Base-by-base conservation (phyloP, 35 echinoderm and acorn worm genomes). In the Acanthaster planci region DNA sequence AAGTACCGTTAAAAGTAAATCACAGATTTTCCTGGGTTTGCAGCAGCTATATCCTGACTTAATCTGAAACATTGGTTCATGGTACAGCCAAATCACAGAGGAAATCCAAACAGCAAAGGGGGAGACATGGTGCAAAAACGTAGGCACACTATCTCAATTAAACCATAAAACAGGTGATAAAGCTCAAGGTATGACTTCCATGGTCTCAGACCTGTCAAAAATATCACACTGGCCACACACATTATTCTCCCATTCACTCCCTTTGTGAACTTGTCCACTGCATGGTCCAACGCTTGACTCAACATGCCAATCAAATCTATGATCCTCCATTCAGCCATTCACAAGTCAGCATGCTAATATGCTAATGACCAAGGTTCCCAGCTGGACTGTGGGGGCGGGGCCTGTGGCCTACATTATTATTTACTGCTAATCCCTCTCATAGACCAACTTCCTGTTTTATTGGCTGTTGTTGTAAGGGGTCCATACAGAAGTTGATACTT, bases 161-260 rank as follows among this genome's bases (percentile, higher is more conserved):
- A 47, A 34, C 64, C 29, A 72, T 72, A 72, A 72, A 72, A 72
- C 64, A 72, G 64, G 64, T 72, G 64, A 72, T 72, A 72, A 72
- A 72, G 64, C 64, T 72, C 30, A 72, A 19, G 30, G 34, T 31
- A 31, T 72, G 34, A 6, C 64, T 34, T 34, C 19, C 26, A 72
- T 26, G 18, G 0, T 72, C 14, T 72, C n/a, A 72, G 10, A 6
- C 64, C 34, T 72, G 64, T 72, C 64, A 72, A 72, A 72, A 29
- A 72, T 12, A 59, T n/a, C 26, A 12, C 64, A 72, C 30, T 72
- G 29, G 64, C 26, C 64, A 47, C 42, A 47, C 42, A 47, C 59
- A 72, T 31, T 72, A 2, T 8, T 26, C 17, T 35, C 26, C 23
- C 64, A 36, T 34, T 21, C 64, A 35, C 34, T 72, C 64, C 14